Evolutionary conservation across 1,140 invertebrate genomes (phyloP).

Genomic region (Leptestheria dahalacensis): DNA sequence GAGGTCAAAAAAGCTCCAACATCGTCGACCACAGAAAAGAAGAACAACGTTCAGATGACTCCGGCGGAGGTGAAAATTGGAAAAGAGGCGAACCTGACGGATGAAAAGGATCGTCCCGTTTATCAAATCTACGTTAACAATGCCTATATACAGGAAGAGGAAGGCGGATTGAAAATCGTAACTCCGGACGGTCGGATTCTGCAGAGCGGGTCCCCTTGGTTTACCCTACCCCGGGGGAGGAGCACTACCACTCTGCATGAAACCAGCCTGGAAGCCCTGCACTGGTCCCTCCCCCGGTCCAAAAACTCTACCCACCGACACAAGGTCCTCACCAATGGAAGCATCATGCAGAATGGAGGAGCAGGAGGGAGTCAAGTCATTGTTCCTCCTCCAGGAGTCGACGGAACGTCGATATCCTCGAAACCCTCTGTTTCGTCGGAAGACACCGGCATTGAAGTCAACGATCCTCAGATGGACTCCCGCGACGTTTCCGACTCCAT

Average conservation of each 20-base stretch:
- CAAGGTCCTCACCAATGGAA: slow-evolving; percentile 13
- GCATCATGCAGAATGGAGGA: slow-evolving; percentile 1
- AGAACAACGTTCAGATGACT: neutral
- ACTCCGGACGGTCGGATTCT: slow-evolving; percentile 17
- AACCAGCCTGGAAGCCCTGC: neutral
- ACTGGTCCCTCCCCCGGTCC: slow-evolving; percentile 8
- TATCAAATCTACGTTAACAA: slow-evolving; percentile 22
- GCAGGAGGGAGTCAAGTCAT: neutral
- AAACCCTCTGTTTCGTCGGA: slow-evolving; percentile 13
- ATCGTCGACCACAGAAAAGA: neutral
- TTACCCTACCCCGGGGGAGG: slow-evolving; percentile 9
- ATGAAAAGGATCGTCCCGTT: slow-evolving; percentile 16
- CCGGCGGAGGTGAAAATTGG: neutral
- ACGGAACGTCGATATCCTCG: slow-evolving; percentile 12
- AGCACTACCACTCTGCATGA: neutral
- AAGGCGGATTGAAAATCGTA: slow-evolving; percentile 23
- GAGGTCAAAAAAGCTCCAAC: neutral
- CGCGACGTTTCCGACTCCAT: slow-evolving; percentile 4
- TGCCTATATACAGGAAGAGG: slow-evolving; percentile 20
- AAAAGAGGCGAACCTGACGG: too few species aligned
- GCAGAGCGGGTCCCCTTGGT: slow-evolving; percentile 3
- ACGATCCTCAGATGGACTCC: slow-evolving; percentile 12
- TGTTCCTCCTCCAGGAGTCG: too few species aligned
- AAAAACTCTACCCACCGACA: slow-evolving; percentile 2
- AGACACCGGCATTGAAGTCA: slow-evolving; percentile 13